A percentile compares a stretch with the other conserved stretches of the same genome.
Evolutionary conservation across 2,797 vertebrate species (phyloP).

Genomic region (Gephyroberyx darwinii): DNA sequence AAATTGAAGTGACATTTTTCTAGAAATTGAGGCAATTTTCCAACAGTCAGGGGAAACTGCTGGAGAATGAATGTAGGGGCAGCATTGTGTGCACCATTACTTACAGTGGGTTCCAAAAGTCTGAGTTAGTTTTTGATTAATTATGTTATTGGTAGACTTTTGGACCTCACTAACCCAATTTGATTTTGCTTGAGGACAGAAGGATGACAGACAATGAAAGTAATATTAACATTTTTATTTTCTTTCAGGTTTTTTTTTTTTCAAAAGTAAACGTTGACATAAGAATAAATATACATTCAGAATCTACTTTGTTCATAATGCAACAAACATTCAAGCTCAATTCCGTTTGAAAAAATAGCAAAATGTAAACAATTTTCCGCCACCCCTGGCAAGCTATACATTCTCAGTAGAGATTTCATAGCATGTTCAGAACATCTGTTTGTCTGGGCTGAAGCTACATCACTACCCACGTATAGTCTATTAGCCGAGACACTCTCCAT

Average conservation of each 20-base stretch:
- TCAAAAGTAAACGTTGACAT: constrained; percentile 64
- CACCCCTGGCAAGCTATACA: constrained; percentile 17
- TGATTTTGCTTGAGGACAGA: constrained; percentile 4
- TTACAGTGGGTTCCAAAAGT: background rate
- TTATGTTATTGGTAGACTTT: too few relatives aligned
- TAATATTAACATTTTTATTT: constrained; percentile 52
- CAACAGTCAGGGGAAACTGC: too few relatives aligned
- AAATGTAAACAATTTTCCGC: constrained; percentile 72
- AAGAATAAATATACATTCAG: constrained; percentile 75
- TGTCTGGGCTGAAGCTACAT: constrained; percentile 25
- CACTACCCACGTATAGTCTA: constrained; percentile 5
- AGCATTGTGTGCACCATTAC: background rate
- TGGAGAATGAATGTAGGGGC: background rate
- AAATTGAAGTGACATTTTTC: background rate
- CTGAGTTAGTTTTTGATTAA: too few relatives aligned
- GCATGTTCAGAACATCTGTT: constrained; percentile 46
- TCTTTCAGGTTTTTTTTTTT: constrained; percentile 36
- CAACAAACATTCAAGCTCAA: constrained; percentile 65
- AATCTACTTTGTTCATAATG: constrained; percentile 73
- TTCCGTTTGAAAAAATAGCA: constrained; percentile 33
- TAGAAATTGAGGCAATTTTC: background rate
- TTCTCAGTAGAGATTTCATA: constrained; percentile 52
- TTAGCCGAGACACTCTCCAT: constrained; percentile 10
- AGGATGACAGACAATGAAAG: constrained; percentile 44
- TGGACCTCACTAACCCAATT: background rate